These are phyloP conservation scores for Pavo muticus DNA, from an alignment of 2,113 vertebrate genomes.

Conservation along the genomic window DNA sequence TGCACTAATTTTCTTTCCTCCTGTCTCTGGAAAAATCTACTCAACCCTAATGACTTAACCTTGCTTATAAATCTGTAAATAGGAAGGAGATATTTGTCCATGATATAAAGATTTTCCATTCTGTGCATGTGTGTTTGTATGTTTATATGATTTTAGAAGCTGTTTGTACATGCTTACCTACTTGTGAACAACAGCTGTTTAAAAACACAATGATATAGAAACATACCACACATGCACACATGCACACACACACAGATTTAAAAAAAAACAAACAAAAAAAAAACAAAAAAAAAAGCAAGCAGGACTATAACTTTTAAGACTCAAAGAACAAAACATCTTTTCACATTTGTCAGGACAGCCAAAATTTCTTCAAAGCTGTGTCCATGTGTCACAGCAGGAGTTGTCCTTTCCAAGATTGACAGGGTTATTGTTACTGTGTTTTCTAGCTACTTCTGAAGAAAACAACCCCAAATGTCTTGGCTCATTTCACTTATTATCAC, in stretches of 20 bases:
- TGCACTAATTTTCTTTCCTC: not conserved
- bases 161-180: not conserved
- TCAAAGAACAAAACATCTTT: not conserved
- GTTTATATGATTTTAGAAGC: not conserved
- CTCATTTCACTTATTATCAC: constrained; percentile 47
- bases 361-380: not conserved
- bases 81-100: not conserved
- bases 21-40: not conserved
- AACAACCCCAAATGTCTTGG: constrained; percentile 36
- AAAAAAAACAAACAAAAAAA: not conserved
- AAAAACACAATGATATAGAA: not conserved
- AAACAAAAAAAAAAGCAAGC: not conserved
- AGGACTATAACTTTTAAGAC: not conserved
- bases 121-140: not conserved
- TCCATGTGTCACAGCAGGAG: not conserved
- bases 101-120: accelerated
- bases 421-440: constrained; percentile 35
- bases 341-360: not conserved
- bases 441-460: constrained; percentile 35
- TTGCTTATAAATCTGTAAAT: not conserved
- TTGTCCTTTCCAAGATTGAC: not conserved
- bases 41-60: not conserved
- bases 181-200: not conserved
- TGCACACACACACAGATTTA: too few relatives aligned
- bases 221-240: not conserved